phyloP scores from a whole-genome alignment of 2,113 vertebrate genomes.

The Progne subis region DNA sequence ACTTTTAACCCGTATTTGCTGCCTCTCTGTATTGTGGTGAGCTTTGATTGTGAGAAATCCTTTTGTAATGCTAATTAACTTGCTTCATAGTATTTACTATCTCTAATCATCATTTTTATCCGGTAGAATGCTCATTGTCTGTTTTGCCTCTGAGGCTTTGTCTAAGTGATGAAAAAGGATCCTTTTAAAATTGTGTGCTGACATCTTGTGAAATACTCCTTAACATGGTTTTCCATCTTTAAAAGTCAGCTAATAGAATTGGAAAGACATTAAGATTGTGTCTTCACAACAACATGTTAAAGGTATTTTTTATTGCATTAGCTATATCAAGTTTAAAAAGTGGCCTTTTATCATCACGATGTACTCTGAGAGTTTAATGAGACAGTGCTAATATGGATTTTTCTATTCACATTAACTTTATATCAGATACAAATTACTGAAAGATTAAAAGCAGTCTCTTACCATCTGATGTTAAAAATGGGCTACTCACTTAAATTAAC shows the following conservation, averaged over 20 bases:
- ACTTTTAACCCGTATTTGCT: not conserved
- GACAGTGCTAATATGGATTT: slow-evolving; percentile 50
- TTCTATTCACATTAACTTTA: slow-evolving; percentile 53
- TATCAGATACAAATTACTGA: slow-evolving; percentile 63
- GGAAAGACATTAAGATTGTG: slow-evolving; percentile 42
- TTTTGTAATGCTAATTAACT: slow-evolving; percentile 36
- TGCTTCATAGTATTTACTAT: slow-evolving; percentile 29
- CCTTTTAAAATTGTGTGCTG: slow-evolving; percentile 27
- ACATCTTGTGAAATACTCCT: slow-evolving; percentile 29
- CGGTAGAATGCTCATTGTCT: not conserved
- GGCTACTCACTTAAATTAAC: slow-evolving; percentile 31
- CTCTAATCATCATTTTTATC: slow-evolving; percentile 34
- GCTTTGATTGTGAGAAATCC: slow-evolving; percentile 22
- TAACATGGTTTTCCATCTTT: slow-evolving; percentile 50
- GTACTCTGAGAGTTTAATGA: slow-evolving; percentile 47
- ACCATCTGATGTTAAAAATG: slow-evolving; percentile 46
- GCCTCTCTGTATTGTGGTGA: not conserved
- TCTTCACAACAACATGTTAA: slow-evolving; percentile 34
- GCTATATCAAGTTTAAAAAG: slow-evolving; percentile 41
- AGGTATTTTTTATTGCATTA: slow-evolving; percentile 55
- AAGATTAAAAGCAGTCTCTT: slow-evolving; percentile 51
- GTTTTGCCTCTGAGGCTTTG: slow-evolving; percentile 43
- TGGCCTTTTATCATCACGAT: slow-evolving; percentile 30
- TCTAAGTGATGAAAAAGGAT: slow-evolving; percentile 50
- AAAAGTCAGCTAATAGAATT: slow-evolving; percentile 58